Conservation (phyloP, 2,113 vertebrate genomes). For the Eretmodus cyanostictus region DNA sequence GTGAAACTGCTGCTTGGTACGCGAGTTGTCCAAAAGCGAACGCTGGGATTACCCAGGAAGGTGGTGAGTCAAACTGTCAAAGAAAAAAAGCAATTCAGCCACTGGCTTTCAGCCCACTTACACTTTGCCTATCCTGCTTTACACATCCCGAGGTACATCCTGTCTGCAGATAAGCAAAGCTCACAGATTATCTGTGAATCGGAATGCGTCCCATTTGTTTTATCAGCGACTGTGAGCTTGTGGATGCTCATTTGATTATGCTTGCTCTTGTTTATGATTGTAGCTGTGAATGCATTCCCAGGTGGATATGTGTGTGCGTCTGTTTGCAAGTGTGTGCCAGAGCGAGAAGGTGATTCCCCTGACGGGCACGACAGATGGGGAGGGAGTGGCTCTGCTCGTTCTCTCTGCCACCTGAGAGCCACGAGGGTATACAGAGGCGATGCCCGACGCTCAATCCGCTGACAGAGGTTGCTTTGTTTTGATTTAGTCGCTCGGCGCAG, state of each 20-base stretch:
- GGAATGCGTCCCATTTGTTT: not conserved
- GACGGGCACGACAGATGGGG: constrained; percentile 39
- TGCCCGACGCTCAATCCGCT: not conserved
- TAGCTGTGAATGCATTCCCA: not conserved
- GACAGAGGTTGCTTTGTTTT: not conserved
- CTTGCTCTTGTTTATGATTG: not conserved
- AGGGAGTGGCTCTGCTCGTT: not conserved
- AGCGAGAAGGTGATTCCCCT: constrained; percentile 6
- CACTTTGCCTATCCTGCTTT: not conserved
- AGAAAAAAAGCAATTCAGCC: constrained; percentile 3
- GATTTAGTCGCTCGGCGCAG: not conserved
- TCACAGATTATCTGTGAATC: not conserved
- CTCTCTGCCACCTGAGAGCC: not conserved
- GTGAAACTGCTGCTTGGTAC: not conserved
- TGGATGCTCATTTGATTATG: not conserved
- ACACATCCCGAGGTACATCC: not conserved
- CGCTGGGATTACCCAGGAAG: constrained; percentile 31
- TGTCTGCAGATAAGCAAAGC: not conserved
- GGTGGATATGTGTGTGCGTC: not conserved
- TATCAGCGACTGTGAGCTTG: not conserved
- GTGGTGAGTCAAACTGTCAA: constrained; percentile 34
- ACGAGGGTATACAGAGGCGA: not conserved
- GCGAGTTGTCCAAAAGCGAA: not conserved
- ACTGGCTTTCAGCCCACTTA: not conserved
- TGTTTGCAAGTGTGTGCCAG: not conserved